These are phyloP conservation scores for Lycaon pictus DNA, from an alignment of 2,113 vertebrate genomes.

Conservation along the genomic window DNA sequence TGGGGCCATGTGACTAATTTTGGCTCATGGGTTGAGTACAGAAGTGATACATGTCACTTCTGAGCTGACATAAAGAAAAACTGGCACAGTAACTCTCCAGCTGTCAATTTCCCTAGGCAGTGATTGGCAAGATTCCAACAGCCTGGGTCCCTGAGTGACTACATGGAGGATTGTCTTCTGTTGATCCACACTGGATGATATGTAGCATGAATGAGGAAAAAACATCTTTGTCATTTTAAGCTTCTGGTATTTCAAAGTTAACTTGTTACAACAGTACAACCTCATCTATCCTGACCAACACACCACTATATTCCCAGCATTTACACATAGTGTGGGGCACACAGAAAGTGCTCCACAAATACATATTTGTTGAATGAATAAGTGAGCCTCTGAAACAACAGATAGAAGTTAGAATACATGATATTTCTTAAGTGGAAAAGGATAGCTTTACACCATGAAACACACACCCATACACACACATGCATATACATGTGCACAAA, in stretches of 20 bases:
- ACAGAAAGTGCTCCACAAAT: background rate
- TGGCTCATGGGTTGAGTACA: background rate
- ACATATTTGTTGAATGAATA: background rate
- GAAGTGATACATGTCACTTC: background rate
- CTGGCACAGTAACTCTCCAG: background rate
- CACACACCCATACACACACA: background rate
- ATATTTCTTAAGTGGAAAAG: background rate
- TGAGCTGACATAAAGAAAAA: background rate
- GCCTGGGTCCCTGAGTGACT: background rate
- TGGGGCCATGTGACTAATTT: conserved; percentile 51
- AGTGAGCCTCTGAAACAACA: conserved; percentile 6
- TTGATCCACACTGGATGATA: background rate
- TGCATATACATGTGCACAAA: background rate
- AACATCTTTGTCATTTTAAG: background rate
- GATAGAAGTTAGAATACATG: background rate
- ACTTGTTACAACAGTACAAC: background rate
- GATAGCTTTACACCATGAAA: background rate
- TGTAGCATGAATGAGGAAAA: background rate
- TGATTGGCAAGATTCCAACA: background rate
- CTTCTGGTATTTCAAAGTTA: conserved; percentile 32
- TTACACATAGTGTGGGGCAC: background rate
- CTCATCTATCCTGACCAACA: background rate
- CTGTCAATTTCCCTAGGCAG: background rate
- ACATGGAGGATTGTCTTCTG: background rate
- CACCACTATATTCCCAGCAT: background rate